phyloP scores from a whole-genome alignment of 2,797 vertebrate species.

The Scomberomorus guttatus region DNA sequence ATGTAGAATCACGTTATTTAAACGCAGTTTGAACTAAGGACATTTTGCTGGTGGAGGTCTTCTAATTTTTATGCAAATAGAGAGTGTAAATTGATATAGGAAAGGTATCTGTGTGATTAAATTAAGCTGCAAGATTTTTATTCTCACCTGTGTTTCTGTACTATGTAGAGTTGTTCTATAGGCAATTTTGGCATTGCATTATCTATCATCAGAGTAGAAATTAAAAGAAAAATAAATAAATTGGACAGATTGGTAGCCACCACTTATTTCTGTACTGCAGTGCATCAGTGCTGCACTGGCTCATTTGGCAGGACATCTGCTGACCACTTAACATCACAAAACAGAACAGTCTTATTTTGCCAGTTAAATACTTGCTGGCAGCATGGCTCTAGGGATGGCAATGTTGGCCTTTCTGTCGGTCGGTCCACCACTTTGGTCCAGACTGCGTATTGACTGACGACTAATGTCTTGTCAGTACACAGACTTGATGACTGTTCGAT shows the following conservation, averaged over 20 bases:
- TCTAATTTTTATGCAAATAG: conserved; percentile 4
- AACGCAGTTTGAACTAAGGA: neutral
- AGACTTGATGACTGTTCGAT: too few species aligned
- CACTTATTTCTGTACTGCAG: conserved; percentile 5
- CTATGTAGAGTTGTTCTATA: neutral
- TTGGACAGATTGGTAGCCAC: conserved; percentile 2
- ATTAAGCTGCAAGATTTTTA: neutral
- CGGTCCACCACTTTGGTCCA: too few species aligned
- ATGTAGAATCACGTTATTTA: conserved; percentile 19
- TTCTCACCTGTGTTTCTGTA: neutral
- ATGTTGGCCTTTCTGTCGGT: too few species aligned
- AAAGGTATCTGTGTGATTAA: neutral
- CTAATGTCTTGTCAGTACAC: too few species aligned
- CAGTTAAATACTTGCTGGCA: too few species aligned
- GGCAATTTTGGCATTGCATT: conserved; percentile 5
- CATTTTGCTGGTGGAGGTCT: neutral
- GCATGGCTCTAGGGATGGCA: too few species aligned
- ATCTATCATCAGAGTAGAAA: conserved; percentile 4
- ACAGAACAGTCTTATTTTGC: too few species aligned
- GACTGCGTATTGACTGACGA: too few species aligned
- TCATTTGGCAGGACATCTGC: conserved; percentile 2
- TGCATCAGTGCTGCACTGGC: neutral
- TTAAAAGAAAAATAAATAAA: neutral
- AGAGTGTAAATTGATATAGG: neutral
- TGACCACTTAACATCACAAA: neutral